These are phyloP conservation scores for Anguilla obscura DNA, from an alignment of 2,797 vertebrate species.

Conservation along the genomic window DNA sequence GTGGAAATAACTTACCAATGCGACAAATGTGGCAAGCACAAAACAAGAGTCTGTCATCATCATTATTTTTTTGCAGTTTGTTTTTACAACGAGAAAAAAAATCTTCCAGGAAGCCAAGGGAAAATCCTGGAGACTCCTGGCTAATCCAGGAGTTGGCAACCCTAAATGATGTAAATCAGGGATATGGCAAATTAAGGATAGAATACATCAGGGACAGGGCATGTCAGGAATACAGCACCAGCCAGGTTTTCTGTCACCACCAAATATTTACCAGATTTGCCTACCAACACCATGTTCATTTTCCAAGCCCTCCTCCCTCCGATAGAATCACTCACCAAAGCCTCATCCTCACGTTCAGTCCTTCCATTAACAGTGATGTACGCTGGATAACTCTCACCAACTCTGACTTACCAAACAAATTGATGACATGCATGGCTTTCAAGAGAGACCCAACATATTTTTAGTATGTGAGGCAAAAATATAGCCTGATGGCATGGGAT, in stretches of 20 bases:
- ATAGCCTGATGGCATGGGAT: neutral
- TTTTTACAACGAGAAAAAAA: too few species aligned
- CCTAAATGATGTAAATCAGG: neutral
- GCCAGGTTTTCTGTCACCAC: conserved; percentile 21
- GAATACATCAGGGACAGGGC: neutral
- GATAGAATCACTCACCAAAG: conserved; percentile 18
- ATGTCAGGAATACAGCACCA: neutral
- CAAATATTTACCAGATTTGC: conserved; percentile 17
- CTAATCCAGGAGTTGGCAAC: too few species aligned
- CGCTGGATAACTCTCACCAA: neutral
- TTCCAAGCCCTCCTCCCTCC: conserved; percentile 8
- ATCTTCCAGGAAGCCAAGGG: too few species aligned
- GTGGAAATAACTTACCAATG: too few species aligned
- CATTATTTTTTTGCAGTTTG: too few species aligned
- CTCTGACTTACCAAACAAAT: neutral
- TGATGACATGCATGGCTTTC: neutral
- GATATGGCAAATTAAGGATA: neutral
- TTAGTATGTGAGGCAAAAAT: neutral
- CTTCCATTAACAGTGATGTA: neutral
- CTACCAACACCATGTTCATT: neutral
- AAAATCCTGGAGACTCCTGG: too few species aligned
- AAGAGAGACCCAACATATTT: neutral
- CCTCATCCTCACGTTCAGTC: neutral
- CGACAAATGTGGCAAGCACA: too few species aligned
- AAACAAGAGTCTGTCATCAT: too few species aligned